Evolutionary conservation across 2,113 vertebrate genomes (phyloP).

Genomic region (Prunella himalayana): DNA sequence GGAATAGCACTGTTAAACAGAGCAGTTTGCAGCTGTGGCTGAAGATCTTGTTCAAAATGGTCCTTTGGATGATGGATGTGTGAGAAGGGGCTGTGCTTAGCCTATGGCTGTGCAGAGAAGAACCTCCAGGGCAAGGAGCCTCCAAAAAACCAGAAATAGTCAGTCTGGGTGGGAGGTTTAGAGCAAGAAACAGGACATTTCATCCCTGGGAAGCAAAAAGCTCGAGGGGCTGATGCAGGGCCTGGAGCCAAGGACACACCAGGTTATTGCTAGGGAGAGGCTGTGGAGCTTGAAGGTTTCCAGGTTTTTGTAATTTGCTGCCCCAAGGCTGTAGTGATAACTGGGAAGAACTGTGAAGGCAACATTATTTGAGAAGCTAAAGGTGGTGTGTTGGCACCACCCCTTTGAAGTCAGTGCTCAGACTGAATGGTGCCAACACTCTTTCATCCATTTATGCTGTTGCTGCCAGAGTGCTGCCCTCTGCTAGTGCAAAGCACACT

Average conservation of each 20-base stretch:
- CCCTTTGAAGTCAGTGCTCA: not conserved
- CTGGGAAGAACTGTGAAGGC: not conserved
- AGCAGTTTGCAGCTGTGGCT: not conserved
- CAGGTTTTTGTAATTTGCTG: not conserved
- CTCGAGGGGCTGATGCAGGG: not conserved
- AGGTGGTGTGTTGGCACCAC: not conserved
- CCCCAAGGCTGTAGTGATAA: not conserved
- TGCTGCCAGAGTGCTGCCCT: not conserved
- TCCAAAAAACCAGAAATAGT: not conserved
- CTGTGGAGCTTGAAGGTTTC: not conserved
- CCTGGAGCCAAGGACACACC: fast-evolving
- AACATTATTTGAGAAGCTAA: not conserved
- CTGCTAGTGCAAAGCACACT: fast-evolving
- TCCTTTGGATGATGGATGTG: not conserved
- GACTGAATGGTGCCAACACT: fast-evolving
- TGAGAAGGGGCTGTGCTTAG: not conserved
- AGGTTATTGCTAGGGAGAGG: not conserved
- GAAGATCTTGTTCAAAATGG: not conserved
- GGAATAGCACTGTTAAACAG: not conserved
- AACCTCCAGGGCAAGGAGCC: not conserved
- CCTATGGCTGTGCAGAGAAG: not conserved
- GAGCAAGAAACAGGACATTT: not conserved
- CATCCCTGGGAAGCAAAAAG: not conserved
- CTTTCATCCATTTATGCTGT: not conserved
- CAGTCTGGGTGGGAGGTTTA: not conserved